Conservation (phyloP, 2,888 invertebrate genomes). For the Hyposoter dolosus region DNA sequence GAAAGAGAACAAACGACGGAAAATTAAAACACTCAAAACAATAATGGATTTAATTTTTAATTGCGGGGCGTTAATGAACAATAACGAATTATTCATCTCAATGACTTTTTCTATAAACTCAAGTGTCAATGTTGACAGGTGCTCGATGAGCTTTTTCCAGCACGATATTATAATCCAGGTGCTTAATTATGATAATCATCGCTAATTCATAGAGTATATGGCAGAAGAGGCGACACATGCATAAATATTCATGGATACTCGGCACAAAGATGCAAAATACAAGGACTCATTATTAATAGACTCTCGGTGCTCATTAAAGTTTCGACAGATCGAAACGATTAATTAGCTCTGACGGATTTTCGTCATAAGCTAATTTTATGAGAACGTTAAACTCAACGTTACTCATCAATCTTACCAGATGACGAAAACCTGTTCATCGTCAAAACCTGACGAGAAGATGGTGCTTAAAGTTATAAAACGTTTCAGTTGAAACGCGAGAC, state of each 20-base stretch:
- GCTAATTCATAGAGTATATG: slow-evolving; percentile 44
- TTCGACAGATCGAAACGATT: slow-evolving; percentile 41
- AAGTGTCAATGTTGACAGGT: slow-evolving; percentile 35
- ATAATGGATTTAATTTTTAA: background rate
- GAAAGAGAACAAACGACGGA: background rate
- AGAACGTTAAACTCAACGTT: background rate
- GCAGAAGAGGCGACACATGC: slow-evolving; percentile 30
- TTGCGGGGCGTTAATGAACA: background rate
- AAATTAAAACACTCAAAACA: background rate
- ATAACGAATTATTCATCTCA: background rate
- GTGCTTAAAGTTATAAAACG: background rate
- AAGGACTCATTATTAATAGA: slow-evolving; percentile 21
- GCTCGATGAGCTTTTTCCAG: slow-evolving; percentile 22
- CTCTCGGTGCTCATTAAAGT: slow-evolving; percentile 39
- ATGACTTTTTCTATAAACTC: slow-evolving; percentile 16
- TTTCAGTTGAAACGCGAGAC: background rate
- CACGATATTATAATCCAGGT: slow-evolving; percentile 2
- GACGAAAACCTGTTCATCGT: background rate
- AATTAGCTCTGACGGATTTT: slow-evolving; percentile 22
- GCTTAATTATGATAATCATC: slow-evolving; percentile 56
- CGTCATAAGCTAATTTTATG: background rate
- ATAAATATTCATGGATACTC: slow-evolving; percentile 9
- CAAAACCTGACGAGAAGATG: background rate
- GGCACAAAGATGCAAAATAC: background rate
- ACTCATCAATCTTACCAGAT: background rate